Conservation (phyloP, 2,888 invertebrate genomes). For the Hemicrepidius hirtus region DNA sequence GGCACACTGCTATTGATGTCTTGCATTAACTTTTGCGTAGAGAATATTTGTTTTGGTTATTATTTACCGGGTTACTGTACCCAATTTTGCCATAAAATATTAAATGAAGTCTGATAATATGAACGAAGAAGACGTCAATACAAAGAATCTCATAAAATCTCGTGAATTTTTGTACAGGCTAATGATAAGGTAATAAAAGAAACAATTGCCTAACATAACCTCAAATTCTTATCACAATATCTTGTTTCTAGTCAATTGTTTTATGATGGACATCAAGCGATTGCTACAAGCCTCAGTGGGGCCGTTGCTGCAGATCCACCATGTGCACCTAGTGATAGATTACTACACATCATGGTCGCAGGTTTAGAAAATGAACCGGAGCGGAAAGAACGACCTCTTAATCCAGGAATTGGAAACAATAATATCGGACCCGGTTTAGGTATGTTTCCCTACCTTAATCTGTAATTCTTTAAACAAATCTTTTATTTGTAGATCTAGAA, state of each 20-base stretch:
- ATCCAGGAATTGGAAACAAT: conserved; percentile 77
- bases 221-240: not conserved
- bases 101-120: conserved; percentile 49
- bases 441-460: conserved; percentile 51
- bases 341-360: conserved; percentile 89
- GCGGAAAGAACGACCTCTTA: conserved; percentile 77
- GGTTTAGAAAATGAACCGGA: conserved; percentile 91
- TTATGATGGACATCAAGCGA: conserved; percentile 97
- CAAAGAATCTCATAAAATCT: conserved; percentile 89
- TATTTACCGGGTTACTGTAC: conserved; percentile 3
- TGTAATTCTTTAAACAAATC: not conserved
- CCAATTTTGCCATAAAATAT: conserved; percentile 3
- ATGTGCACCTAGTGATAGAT: conserved; percentile 96
- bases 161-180: conserved; percentile 92
- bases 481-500: conserved; percentile 83
- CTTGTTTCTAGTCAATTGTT: conserved; percentile 86
- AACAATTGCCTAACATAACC: conserved; percentile 18
- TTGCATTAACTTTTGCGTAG: too few relatives aligned
- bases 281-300: conserved; percentile 89
- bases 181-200: conserved; percentile 86
- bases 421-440: conserved; percentile 80
- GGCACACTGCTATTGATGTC: too few relatives aligned
- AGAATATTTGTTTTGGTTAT: conserved; percentile 28
- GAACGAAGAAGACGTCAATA: conserved; percentile 76
- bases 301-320: conserved; percentile 93